phyloP scores from a whole-genome alignment of 2,113 vertebrate genomes.

The Arvicanthis niloticus region DNA sequence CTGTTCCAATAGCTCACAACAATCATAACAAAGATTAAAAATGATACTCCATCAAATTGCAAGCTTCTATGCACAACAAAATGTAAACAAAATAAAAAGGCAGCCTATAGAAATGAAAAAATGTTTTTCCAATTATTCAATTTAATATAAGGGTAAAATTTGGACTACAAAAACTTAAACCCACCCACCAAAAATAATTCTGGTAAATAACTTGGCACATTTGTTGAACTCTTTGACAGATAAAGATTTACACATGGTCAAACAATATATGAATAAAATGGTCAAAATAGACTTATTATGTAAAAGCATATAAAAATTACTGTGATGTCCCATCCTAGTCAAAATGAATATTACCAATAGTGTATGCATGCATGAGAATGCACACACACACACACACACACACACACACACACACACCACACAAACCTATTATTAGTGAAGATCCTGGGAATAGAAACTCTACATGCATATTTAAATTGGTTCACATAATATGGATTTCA shows the following conservation, averaged over 20 bases:
- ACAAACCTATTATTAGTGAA: background rate
- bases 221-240: background rate
- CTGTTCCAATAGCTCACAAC: background rate
- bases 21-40: background rate
- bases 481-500: background rate
- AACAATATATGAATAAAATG: background rate
- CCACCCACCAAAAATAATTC: background rate
- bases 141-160: background rate
- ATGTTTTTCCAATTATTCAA: background rate
- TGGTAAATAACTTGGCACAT: background rate
- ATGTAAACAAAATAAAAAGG: background rate
- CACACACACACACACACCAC: background rate
- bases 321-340: background rate
- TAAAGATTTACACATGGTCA: background rate
- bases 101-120: background rate
- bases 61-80: background rate
- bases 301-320: background rate
- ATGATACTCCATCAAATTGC: background rate
- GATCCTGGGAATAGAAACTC: background rate
- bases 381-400: no score
- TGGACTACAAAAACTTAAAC: background rate
- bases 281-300: background rate
- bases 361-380: background rate
- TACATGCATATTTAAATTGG: background rate
- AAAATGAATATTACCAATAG: background rate